These are phyloP conservation scores for Agonopterix subpropinquella DNA, from an alignment of 2,888 invertebrate genomes.

Conservation along the genomic window DNA sequence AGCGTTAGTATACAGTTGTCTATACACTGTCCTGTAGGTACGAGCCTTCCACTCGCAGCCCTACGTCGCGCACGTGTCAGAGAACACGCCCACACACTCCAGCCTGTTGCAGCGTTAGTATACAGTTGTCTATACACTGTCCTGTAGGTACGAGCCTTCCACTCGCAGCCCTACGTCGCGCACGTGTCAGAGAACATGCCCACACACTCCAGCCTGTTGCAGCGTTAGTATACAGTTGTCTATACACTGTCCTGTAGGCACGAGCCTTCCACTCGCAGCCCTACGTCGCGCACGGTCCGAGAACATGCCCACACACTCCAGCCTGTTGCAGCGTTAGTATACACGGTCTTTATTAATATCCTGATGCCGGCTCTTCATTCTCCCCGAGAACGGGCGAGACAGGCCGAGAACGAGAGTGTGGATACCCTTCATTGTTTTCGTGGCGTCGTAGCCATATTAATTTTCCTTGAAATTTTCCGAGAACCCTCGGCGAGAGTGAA, in stretches of 20 bases:
- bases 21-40: too few relatives aligned
- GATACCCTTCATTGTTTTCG: too few relatives aligned
- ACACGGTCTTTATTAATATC: too few relatives aligned
- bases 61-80: slow-evolving; percentile 86
- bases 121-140: too few relatives aligned
- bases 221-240: slow-evolving; percentile 59
- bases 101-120: slow-evolving; percentile 81
- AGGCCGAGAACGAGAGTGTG: too few relatives aligned
- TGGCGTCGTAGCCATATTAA: too few relatives aligned
- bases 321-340: slow-evolving; percentile 80
- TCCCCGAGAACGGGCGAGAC: too few relatives aligned
- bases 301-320: slow-evolving; percentile 86
- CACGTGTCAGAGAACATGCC: slow-evolving; percentile 89
- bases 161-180: slow-evolving; percentile 86
- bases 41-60: slow-evolving; percentile 90
- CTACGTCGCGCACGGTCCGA: slow-evolving; percentile 86
- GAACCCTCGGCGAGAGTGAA: too few relatives aligned
- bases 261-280: slow-evolving; percentile 90
- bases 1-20: slow-evolving; percentile 59
- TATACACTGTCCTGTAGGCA: too few relatives aligned
- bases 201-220: slow-evolving; percentile 84
- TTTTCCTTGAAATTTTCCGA: too few relatives aligned
- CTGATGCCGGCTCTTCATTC: too few relatives aligned
- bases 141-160: too few relatives aligned
- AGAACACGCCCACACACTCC: slow-evolving; percentile 87